Evolutionary conservation across 2,113 vertebrate genomes (phyloP), one percentile per base, ranked within the genome.

Genomic region (Anhinga rufa): DNA sequence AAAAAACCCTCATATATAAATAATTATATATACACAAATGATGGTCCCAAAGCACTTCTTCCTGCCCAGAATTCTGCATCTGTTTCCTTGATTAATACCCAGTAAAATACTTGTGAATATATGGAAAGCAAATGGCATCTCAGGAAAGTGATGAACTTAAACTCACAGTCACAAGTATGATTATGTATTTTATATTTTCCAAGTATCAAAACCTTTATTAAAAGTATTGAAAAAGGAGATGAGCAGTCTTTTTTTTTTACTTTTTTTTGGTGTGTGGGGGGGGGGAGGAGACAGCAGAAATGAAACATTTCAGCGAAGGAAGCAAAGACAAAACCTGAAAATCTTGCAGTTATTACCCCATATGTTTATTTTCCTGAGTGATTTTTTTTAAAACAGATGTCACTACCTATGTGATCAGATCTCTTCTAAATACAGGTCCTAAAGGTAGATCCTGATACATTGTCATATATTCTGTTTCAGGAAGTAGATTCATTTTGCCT

Each of bases 191-290:
- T 28, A 22, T 25, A 34, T 64, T 89, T 93, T 64, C 22, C 12
- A 86, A 70, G 11, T 34, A 57, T 34, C 13, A 75, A 88, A 40
- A 75, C 25, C 3, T 66, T 86, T 60, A 34, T 46, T 49, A 48
- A 57, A 84, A 75, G 12, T 65, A 36, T 18, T 49, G 19, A 12
- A 65, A 57, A 81, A 70, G 7, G 11, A 66, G 2, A 42, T 28
- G 22, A 22, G 12, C 4, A 32, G 13, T 20, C 17, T 4, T 25
- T 31, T 24, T 21, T 34, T n/a, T n/a, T n/a, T n/a, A n/a, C n/a
- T n/a, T n/a, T n/a, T n/a, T n/a, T n/a, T n/a, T n/a, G n/a, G 38
- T 9, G 38, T 9, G 38, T 9, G 38, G 3, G 2, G 7, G 1
- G 7, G 2, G 6, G 1, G 10, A 3, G 4, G 10, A 21, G 17